Base-by-base conservation (phyloP, 53 echinoderm and acorn worm genomes). In the Actinopyga echinites region DNA sequence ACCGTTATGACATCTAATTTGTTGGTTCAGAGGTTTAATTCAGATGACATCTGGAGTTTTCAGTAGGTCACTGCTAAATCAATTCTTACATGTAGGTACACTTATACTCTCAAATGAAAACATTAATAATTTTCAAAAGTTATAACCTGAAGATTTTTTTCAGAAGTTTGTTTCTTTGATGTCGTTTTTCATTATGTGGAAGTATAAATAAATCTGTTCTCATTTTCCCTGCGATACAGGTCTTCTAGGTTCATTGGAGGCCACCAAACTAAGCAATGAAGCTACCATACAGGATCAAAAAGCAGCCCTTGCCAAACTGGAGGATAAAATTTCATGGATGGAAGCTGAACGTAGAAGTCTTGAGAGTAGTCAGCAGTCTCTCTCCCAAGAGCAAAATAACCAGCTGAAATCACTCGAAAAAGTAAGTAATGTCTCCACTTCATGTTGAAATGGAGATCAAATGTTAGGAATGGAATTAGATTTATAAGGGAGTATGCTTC, bases 341-440 rank as follows among this genome's bases (percentile, higher is more conserved):
- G 99, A 94, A 83, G 90, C 84, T 25, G 99, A 99, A 37, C 59
- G 99, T 65, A 58, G 81, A 2, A 92, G 87, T 57, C 85, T 95
- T 8, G 89, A 95, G 49, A 75, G 67, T 22, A 92, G 89, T 77
- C 92, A 94, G 63, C 87, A 89, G n/a, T 92, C 85, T 57, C 83
- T 94, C 11, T 82, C 84, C 55, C 84, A 92, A 43, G 84, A 92
- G 67, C 92, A 99, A 56, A 66, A 56, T 28, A 66, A 75, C 25
- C 99, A 97, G 87, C 86, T 99, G 45, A 86, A 88, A 55, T 94
- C 94, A 29, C 89, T 99, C 1, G 94, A 99, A 85, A 94, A 99
- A 87, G 99, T 94, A 59, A 24, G 81, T 15, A 15, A 15, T 49
- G 17, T 49, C 15, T 17, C 17, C 17, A 15, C 7, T 6, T 17